These are phyloP conservation scores for Corythornis vintsioides DNA, from an alignment of 2,113 vertebrate genomes.

Conservation along the genomic window DNA sequence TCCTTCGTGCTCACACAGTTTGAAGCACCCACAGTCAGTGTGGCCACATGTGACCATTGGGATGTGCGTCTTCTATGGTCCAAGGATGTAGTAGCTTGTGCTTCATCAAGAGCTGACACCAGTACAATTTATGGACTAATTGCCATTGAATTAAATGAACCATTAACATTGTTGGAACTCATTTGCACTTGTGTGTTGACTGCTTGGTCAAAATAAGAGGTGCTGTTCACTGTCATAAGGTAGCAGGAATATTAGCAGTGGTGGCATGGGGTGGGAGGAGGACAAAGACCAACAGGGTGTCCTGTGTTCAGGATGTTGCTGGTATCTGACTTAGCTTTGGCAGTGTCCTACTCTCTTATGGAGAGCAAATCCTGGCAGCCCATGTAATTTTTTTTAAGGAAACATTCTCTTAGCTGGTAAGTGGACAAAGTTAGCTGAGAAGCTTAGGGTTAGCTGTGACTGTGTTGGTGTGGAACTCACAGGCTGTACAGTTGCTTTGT, in stretches of 20 bases:
- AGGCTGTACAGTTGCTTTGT: background rate
- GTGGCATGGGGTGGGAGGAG: background rate
- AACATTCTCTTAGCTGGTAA: background rate
- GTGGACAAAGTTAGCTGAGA: fast-evolving
- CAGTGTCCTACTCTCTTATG: fast-evolving
- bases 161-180: background rate
- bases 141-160: background rate
- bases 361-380: background rate
- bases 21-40: background rate
- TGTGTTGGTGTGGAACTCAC: background rate
- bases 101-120: background rate
- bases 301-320: fast-evolving
- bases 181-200: background rate
- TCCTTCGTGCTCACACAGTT: background rate
- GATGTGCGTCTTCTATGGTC: background rate
- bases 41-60: background rate
- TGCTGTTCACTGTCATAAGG: background rate
- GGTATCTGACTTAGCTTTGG: background rate
- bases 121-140: background rate
- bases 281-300: background rate
- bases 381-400: background rate
- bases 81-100: background rate
- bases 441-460: background rate
- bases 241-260: background rate
- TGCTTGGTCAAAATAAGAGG: background rate